Percentiles rank a stretch among this genome's conserved stretches.
Evolutionary conservation across 2,797 vertebrate species (phyloP).

Genomic region (Micrastur ruficollis): DNA sequence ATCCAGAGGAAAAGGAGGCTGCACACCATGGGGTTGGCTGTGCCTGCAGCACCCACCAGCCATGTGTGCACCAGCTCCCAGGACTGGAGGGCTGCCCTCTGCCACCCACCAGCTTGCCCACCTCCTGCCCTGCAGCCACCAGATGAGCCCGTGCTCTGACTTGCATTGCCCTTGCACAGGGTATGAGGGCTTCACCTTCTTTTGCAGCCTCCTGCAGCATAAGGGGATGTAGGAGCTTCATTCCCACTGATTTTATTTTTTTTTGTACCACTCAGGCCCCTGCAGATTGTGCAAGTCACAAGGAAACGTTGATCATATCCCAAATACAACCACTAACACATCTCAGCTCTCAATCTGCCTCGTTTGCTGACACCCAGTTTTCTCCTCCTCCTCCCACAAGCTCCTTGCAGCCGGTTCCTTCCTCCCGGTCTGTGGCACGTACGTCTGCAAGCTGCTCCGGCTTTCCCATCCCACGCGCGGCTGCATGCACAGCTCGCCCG

Average conservation of each 20-base stretch:
- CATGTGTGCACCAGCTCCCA: background rate
- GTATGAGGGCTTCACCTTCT: background rate
- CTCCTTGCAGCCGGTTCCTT: constrained; percentile 22
- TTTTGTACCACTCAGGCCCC: background rate
- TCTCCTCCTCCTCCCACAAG: constrained; percentile 39
- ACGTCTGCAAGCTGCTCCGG: background rate
- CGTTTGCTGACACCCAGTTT: constrained; percentile 23
- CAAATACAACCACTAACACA: background rate
- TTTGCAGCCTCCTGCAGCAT: background rate
- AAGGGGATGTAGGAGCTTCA: background rate
- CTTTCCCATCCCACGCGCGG: background rate
- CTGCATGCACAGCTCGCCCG: background rate
- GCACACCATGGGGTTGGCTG: background rate
- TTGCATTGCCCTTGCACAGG: background rate
- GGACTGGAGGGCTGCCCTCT: background rate
- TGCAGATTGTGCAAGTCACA: constrained; percentile 35
- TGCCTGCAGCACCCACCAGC: background rate
- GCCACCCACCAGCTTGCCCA: background rate
- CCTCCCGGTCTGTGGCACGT: background rate
- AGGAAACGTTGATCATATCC: constrained; percentile 10
- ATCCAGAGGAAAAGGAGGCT: background rate
- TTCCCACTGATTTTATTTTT: background rate
- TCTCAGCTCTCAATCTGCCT: constrained; percentile 46
- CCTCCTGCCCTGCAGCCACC: background rate
- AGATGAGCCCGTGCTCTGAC: background rate